Evolutionary conservation across 2,797 vertebrate genomes (phyloP).

Genomic region (Eremophila alpestris): DNA sequence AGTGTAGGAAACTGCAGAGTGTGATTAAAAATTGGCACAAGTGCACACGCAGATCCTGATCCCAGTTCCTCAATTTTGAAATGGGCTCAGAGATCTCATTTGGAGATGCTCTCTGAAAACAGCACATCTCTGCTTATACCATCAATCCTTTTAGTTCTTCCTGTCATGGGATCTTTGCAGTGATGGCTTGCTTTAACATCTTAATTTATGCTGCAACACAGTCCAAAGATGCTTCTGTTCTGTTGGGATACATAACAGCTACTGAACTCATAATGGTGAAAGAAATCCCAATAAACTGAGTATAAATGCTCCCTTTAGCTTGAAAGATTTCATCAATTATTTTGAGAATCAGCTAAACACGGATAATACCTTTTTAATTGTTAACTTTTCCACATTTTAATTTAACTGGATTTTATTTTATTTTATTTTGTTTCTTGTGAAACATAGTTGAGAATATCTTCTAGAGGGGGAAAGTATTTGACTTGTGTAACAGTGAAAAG

Average conservation of each 20-base stretch:
- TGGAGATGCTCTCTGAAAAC: background rate
- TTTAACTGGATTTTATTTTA: background rate
- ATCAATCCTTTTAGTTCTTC: background rate
- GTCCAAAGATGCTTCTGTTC: background rate
- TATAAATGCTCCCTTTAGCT: background rate
- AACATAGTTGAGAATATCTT: background rate
- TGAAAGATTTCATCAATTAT: background rate
- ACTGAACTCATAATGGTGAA: background rate
- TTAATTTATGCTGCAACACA: background rate
- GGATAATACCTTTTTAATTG: background rate
- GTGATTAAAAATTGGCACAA: background rate
- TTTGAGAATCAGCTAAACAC: background rate
- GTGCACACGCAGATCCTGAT: background rate
- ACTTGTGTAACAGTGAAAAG: background rate
- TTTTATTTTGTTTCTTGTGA: background rate
- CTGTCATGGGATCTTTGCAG: background rate
- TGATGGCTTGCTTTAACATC: background rate
- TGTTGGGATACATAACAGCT: background rate
- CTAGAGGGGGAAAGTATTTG: background rate
- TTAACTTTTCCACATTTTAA: background rate
- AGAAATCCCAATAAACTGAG: background rate
- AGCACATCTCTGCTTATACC: background rate
- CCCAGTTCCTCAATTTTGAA: background rate
- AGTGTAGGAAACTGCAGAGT: background rate
- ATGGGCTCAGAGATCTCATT: background rate